Evolutionary conservation across 2,888 invertebrate genomes (phyloP).

Genomic region (Eudemis profundana): DNA sequence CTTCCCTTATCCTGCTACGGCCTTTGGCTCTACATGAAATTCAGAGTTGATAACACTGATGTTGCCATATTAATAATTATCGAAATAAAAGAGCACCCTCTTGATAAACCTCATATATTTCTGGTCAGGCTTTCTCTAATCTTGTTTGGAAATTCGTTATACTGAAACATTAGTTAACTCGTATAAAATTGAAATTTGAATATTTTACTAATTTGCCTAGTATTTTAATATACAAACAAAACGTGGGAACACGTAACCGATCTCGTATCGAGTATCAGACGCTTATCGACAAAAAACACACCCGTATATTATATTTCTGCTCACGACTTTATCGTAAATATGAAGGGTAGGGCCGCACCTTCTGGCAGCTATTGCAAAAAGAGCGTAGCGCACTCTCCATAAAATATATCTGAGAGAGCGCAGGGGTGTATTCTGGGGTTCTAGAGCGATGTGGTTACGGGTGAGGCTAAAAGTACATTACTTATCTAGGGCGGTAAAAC

Average conservation of each 20-base stretch:
- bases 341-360: slow-evolving; percentile 83
- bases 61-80: no score
- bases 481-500: no score
- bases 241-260: slow-evolving; percentile 46
- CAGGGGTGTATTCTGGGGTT: slow-evolving; percentile 51
- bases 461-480: no score
- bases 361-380: slow-evolving; percentile 84
- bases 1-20: no score
- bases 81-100: no score
- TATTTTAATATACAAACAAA: slow-evolving; percentile 32
- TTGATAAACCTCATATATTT: no score
- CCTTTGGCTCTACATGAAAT: no score
- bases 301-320: slow-evolving; percentile 81
- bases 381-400: slow-evolving; percentile 80
- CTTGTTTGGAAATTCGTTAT: no score
- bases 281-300: slow-evolving; percentile 77
- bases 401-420: slow-evolving; percentile 78
- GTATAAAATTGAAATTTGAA: background rate
- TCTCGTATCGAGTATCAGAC: slow-evolving; percentile 64
- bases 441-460: background rate
- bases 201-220: slow-evolving; percentile 16
- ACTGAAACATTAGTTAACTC: no score
- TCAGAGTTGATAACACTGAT: no score
- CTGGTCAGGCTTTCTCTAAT: no score
- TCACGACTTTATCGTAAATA: slow-evolving; percentile 85